Base-by-base conservation (phyloP, 2,113 vertebrate species). In the Corvus cornix region DNA sequence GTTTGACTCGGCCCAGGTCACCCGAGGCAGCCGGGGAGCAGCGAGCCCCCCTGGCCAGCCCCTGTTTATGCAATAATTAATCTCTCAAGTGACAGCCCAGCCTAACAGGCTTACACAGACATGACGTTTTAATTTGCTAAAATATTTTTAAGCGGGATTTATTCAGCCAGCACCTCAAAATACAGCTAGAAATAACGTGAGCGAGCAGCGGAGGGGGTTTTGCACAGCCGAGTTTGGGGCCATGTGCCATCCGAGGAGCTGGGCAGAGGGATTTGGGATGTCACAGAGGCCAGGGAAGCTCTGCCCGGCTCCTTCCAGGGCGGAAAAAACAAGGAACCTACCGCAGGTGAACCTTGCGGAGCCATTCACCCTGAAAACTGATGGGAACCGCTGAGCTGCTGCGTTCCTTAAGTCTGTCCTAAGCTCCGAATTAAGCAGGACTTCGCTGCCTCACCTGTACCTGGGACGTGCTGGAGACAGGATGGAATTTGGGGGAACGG, bases 111-210 rank as follows among this genome's bases (percentile, higher is more conserved):
- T 89, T 44, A 39, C 67, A 17, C 64, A 35, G 63, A 1, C 16
- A 87, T 48, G 68, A 67, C 3, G 19, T 67, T 93, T 94, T 85
- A 64, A 92, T 96, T 95, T 87, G 74, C 88, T 90, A 69, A 94
- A 97, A 83, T 87, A 92, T 77, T 74, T 91, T 80, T 13, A 88
- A 93, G 72, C 24, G 0, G 81, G 75, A 92, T 92, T 89, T 87
- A 41, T 52, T 75, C 70, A 26, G 30, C 43, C 58, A 44, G 53
- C 33, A 43, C 46, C 46, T 41, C 41, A 11, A 70, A 6, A 28
- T 2, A 3, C 20, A 23, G 21, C 63, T 72, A 9, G 87, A 95
- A 77, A 68, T 28, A 62, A 21, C 28, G 1, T 1, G 13, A 13
- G 52, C 0, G 20, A 63, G 59, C 24, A 6, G 46, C 3, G 0